These are phyloP conservation scores for Rhinolophus sinicus DNA, from an alignment of 2,113 vertebrate species.

Conservation along the genomic window DNA sequence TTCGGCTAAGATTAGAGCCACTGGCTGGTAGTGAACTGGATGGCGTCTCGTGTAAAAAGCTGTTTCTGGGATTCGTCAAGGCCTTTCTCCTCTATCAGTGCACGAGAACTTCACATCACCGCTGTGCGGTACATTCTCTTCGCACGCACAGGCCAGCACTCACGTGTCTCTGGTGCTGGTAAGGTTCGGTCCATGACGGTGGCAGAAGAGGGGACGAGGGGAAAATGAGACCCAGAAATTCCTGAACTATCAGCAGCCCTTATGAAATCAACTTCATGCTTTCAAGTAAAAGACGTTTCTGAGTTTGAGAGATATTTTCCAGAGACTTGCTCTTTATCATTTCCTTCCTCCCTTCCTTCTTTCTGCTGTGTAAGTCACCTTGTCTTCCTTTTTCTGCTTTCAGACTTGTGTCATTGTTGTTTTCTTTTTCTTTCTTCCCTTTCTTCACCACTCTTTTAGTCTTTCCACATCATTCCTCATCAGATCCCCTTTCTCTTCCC, in stretches of 20 bases:
- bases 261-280: background rate
- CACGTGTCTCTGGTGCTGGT: fast-evolving
- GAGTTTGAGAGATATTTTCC: background rate
- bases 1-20: constrained; percentile 69
- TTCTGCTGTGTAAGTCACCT: background rate
- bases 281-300: background rate
- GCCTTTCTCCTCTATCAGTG: background rate
- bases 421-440: background rate
- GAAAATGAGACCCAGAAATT: fast-evolving
- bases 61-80: constrained; percentile 57
- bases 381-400: background rate
- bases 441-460: background rate
- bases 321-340: background rate
- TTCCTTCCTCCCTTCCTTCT: background rate
- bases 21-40: constrained; percentile 18
- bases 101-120: background rate
- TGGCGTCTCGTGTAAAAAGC: constrained; percentile 51
- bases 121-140: fast-evolving
- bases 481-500: background rate
- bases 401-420: too few relatives aligned
- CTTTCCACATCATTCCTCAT: background rate
- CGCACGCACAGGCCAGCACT: background rate
- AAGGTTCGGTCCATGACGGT: fast-evolving
- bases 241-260: background rate
- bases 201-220: background rate